These are phyloP conservation scores for Nerophis ophidion DNA, from an alignment of 2,113 vertebrate genomes.

Conservation along the genomic window DNA sequence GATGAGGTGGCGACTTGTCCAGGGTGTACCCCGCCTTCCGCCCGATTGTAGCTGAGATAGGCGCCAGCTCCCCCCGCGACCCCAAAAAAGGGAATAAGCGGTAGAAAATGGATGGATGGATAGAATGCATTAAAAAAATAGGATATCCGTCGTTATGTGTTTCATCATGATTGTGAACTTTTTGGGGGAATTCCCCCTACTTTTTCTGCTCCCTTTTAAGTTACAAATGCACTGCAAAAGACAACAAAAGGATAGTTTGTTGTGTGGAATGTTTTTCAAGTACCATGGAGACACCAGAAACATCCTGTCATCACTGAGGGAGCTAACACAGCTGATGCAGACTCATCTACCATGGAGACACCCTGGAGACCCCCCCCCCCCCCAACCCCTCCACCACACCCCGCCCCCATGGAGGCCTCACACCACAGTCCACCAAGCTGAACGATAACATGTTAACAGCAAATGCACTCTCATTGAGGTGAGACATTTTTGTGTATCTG, in stretches of 20 bases:
- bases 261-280: constrained; percentile 19
- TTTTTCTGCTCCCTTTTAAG: neutral
- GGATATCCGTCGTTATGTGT: no score
- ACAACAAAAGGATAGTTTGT: constrained; percentile 1
- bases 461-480: neutral
- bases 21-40: no score
- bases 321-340: constrained; percentile 49
- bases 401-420: constrained; percentile 3
- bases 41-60: no score
- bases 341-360: constrained; percentile 38
- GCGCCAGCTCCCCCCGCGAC: no score
- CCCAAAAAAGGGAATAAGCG: no score
- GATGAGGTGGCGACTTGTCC: no score
- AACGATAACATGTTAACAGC: constrained; percentile 8
- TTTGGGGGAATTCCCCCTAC: no score
- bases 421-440: constrained; percentile 7
- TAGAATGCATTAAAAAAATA: no score
- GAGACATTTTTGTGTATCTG: constrained; percentile 20
- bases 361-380: constrained; percentile 29
- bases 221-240: neutral
- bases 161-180: no score
- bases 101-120: no score
- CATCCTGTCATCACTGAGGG: constrained; percentile 17
- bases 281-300: constrained; percentile 33
- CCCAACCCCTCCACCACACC: no score